Conservation (phyloP, 2,888 invertebrate species). For the Pachydiplax longipennis region DNA sequence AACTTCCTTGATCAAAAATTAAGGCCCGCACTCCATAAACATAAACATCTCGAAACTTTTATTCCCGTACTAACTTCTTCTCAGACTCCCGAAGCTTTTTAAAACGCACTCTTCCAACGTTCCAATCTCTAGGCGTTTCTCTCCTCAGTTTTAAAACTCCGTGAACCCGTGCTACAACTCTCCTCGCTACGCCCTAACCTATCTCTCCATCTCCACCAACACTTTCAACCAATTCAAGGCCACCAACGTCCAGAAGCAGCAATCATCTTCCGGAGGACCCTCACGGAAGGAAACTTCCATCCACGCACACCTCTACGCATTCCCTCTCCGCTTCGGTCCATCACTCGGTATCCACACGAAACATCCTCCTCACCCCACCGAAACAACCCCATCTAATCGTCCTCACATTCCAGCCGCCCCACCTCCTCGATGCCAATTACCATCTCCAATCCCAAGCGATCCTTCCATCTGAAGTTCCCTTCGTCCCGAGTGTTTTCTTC, state of each 20-base stretch:
- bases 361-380: not conserved
- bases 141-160: not conserved
- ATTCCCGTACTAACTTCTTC: not conserved
- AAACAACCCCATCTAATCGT: not conserved
- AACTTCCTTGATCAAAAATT: too few species aligned
- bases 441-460: not conserved
- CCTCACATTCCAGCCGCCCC: not conserved
- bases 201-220: not conserved
- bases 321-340: not conserved
- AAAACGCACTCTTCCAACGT: not conserved
- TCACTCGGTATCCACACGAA: not conserved
- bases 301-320: not conserved
- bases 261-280: constrained; percentile 7
- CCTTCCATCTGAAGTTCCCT: not conserved
- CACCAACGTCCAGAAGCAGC: not conserved
- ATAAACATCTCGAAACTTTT: not conserved
- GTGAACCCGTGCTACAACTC: not conserved
- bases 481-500: too few species aligned
- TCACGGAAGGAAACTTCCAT: not conserved
- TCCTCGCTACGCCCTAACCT: not conserved
- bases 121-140: not conserved
- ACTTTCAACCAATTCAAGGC: not conserved
- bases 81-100: not conserved
- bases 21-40: too few species aligned
- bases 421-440: not conserved